Conservation (phyloP, 2,113 vertebrate genomes). For the Lates calcarifer region DNA sequence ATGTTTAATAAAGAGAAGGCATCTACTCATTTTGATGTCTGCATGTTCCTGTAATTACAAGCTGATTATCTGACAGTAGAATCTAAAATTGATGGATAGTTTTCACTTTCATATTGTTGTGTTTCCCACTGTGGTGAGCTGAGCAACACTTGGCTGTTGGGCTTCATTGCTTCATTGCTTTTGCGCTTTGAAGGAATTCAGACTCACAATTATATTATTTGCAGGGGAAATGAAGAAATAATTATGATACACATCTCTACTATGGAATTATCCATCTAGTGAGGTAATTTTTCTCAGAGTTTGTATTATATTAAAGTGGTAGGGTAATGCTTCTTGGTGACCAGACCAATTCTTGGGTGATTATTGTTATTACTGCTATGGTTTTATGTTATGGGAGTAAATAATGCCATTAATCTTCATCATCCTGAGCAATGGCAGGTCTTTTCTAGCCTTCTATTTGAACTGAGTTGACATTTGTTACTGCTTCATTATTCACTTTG, state of each 20-base stretch:
- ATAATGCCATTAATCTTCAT: slow-evolving; percentile 4
- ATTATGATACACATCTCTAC: slow-evolving; percentile 34
- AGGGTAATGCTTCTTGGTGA: slow-evolving; percentile 10
- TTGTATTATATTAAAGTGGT: slow-evolving; percentile 1
- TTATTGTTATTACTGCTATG: neutral
- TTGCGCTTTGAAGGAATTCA: slow-evolving; percentile 45
- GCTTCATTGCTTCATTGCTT: slow-evolving; percentile 55
- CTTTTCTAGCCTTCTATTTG: neutral
- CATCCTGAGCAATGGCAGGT: slow-evolving; percentile 4
- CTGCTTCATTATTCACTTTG: neutral
- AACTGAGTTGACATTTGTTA: neutral
- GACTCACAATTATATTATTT: slow-evolving; percentile 50
- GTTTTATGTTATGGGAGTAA: neutral
- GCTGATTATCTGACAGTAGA: slow-evolving; percentile 19
- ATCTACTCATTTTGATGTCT: neutral
- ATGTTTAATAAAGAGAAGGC: neutral
- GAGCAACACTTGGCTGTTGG: slow-evolving; percentile 29
- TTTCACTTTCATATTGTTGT: slow-evolving; percentile 33
- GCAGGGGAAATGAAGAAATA: slow-evolving; percentile 30
- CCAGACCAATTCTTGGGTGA: neutral
- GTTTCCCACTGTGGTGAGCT: slow-evolving; percentile 34
- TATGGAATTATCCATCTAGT: neutral
- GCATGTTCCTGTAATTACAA: slow-evolving; percentile 25
- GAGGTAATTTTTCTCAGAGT: slow-evolving; percentile 7
- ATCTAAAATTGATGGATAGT: slow-evolving; percentile 36